A percentile compares a stretch with the other conserved stretches of the same genome.
Conservation (phyloP, 2,888 invertebrate genomes). For the Philonicus albiceps region DNA sequence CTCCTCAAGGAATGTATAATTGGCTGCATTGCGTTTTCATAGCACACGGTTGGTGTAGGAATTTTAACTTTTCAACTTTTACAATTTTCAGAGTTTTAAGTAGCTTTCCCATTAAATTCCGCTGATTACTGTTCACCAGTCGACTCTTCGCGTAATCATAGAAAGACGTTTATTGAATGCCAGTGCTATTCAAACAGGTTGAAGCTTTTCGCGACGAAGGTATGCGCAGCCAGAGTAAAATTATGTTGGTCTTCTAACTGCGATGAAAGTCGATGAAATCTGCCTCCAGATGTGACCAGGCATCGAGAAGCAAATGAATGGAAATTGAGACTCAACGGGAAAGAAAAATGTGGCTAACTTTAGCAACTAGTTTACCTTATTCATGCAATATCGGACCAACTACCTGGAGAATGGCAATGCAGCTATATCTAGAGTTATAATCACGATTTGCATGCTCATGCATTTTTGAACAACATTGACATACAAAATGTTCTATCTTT, state of each 20-base stretch:
- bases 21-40: neutral
- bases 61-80: neutral
- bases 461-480: conserved; percentile 7
- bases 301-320: neutral
- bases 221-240: neutral
- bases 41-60: neutral
- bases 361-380: conserved; percentile 23
- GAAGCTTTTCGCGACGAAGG: neutral
- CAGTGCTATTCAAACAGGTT: neutral
- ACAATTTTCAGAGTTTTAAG: neutral
- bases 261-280: conserved; percentile 30
- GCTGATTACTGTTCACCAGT: neutral
- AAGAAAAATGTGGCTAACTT: conserved; percentile 12
- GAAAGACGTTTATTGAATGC: neutral
- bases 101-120: conserved; percentile 3
- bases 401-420: neutral
- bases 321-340: neutral
- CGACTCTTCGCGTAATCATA: neutral
- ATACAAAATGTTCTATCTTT: neutral
- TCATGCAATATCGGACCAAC: neutral
- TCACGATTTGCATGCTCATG: conserved; percentile 30
- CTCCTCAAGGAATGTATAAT: neutral
- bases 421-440: neutral
- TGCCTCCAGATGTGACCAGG: neutral
- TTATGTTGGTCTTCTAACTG: neutral